Percentiles rank a stretch among this genome's conserved stretches.
phyloP scores from a whole-genome alignment of 1,140 invertebrate species.

The Radopholus similis region DNA sequence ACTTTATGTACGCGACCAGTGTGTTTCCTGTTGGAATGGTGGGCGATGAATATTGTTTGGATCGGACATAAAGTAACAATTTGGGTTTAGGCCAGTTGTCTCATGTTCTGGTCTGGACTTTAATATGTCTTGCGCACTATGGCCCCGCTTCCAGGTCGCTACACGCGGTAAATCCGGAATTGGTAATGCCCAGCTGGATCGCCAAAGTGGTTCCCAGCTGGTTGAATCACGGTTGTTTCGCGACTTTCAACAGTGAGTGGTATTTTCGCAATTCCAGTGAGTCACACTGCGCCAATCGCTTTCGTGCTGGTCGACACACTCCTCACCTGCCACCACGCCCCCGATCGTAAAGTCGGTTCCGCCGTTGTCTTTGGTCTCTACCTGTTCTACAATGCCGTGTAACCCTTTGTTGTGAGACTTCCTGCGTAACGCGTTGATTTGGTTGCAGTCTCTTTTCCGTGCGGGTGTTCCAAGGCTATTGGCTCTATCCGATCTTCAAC shows the following conservation, averaged over 20 bases:
- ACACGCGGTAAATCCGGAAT: slow-evolving; percentile 34
- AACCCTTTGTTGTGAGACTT: slow-evolving; percentile 18
- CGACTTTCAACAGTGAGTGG: neutral
- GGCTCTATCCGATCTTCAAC: slow-evolving; percentile 51
- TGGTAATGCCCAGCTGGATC: slow-evolving; percentile 45
- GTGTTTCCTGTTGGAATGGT: slow-evolving; percentile 51
- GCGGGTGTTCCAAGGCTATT: slow-evolving; percentile 22
- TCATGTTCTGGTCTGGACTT: slow-evolving; percentile 14
- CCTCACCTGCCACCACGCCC: slow-evolving; percentile 61
- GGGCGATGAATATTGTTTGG: neutral
- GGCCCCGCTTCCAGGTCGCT: slow-evolving; percentile 33
- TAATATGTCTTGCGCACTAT: slow-evolving; percentile 7
- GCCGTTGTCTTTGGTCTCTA: slow-evolving; percentile 26
- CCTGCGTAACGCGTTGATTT: neutral
- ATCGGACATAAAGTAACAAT: neutral
- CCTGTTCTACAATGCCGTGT: slow-evolving; percentile 42
- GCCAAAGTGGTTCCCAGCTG: slow-evolving; percentile 34
- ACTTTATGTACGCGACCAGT: slow-evolving; percentile 48
- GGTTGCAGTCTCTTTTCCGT: slow-evolving; percentile 30
- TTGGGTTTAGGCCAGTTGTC: slow-evolving; percentile 15
- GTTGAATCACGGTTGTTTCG: slow-evolving; percentile 38
- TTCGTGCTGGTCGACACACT: slow-evolving; percentile 61
- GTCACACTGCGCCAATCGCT: slow-evolving; percentile 60
- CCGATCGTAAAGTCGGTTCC: slow-evolving; percentile 40
- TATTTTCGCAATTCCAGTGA: slow-evolving; percentile 13